Evolutionary conservation across 2,888 invertebrate genomes (phyloP).

Genomic region (Drosophila multiciliata): DNA sequence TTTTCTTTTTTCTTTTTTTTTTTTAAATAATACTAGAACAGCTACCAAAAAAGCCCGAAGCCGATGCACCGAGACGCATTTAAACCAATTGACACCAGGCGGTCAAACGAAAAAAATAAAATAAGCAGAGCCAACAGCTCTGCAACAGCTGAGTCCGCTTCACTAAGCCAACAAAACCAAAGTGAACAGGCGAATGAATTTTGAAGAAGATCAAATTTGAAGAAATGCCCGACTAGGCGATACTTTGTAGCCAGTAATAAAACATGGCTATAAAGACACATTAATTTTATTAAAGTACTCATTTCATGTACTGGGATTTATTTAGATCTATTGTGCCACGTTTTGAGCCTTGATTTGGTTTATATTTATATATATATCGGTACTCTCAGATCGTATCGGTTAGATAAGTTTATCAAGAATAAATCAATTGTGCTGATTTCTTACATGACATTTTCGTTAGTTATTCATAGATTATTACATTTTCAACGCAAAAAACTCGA

Average conservation of each 20-base stretch:
- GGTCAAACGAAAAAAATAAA: conserved; percentile 51
- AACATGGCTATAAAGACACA: neutral
- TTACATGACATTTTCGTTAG: neutral
- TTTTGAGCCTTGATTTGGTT: neutral
- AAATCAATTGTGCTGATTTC: neutral
- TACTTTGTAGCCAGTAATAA: neutral
- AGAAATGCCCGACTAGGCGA: neutral
- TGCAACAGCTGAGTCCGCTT: conserved; percentile 70
- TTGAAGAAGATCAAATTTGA: conserved; percentile 37
- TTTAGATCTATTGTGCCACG: neutral
- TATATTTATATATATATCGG: neutral
- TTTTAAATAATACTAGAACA: conserved; percentile 38
- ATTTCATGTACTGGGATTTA: neutral
- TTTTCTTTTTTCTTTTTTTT: neutral
- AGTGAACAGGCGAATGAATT: conserved; percentile 66
- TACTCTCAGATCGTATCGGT: neutral
- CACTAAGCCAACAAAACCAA: conserved; percentile 56
- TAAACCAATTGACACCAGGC: conserved; percentile 77
- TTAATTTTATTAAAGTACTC: neutral
- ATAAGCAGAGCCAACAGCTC: conserved; percentile 69
- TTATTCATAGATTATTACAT: neutral
- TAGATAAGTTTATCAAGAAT: neutral
- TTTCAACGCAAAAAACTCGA: neutral
- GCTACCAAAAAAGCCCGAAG: conserved; percentile 35
- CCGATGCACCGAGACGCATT: conserved; percentile 60